Evolutionary conservation across 2,888 invertebrate genomes (phyloP).

Genomic region (Catocala sponsa): DNA sequence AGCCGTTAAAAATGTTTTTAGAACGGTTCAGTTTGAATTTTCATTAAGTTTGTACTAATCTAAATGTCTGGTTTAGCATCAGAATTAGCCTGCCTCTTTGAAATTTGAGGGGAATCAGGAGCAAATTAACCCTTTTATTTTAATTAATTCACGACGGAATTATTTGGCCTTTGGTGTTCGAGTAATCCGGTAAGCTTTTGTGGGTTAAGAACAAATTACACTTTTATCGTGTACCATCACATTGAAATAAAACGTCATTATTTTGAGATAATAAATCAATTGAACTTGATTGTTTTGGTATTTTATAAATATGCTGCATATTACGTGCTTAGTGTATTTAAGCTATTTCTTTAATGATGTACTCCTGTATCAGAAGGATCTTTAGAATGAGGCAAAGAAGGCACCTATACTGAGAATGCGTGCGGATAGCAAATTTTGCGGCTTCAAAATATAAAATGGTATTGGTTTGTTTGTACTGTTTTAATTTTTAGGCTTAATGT

Average conservation of each 20-base stretch:
- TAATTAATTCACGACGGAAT: constrained; percentile 25
- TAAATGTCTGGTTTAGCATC: constrained; percentile 8
- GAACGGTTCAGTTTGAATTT: constrained; percentile 12
- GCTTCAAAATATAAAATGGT: too few species aligned
- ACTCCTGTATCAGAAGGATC: too few species aligned
- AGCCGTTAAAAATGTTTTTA: too few species aligned
- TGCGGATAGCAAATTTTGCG: too few species aligned
- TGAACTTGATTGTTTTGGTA: too few species aligned
- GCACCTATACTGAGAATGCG: too few species aligned
- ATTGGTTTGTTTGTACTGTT: too few species aligned
- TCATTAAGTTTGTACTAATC: constrained; percentile 18
- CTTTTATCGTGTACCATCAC: neutral
- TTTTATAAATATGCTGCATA: too few species aligned
- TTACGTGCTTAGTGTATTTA: too few species aligned
- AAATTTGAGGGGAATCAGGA: constrained; percentile 18
- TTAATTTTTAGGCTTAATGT: too few species aligned
- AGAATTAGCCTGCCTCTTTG: constrained; percentile 10
- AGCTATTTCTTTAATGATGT: too few species aligned
- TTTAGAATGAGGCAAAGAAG: too few species aligned
- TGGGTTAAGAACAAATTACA: constrained; percentile 19
- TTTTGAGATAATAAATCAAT: neutral
- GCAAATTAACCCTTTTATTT: constrained; percentile 20
- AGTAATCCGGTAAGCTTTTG: constrained; percentile 17
- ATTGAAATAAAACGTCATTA: neutral
- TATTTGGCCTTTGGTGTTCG: constrained; percentile 9